These are phyloP conservation scores for Serilophus lunatus DNA, from an alignment of 2,113 vertebrate genomes.

Conservation along the genomic window DNA sequence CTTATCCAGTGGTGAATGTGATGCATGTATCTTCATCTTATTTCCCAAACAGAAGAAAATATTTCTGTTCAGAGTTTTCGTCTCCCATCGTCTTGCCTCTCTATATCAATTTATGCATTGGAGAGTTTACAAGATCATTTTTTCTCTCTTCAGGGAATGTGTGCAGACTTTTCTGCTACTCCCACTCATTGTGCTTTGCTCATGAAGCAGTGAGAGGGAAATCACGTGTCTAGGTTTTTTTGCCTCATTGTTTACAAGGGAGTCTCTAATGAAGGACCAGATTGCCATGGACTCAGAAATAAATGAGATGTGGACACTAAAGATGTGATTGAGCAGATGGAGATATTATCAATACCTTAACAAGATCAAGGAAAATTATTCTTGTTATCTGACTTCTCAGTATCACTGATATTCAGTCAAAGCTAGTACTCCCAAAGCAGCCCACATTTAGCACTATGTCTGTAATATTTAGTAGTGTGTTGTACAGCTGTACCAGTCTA, in stretches of 20 bases:
- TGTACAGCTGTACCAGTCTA: background rate
- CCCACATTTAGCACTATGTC: background rate
- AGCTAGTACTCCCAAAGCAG: background rate
- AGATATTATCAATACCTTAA: background rate
- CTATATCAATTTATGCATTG: background rate
- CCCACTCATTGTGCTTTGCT: background rate
- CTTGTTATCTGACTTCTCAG: background rate
- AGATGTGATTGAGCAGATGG: background rate
- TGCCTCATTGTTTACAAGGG: background rate
- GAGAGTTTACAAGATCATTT: background rate
- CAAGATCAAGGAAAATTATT: background rate
- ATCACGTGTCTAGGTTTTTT: background rate
- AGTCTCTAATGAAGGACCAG: background rate
- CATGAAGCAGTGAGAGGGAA: background rate
- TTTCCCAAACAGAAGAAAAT: background rate
- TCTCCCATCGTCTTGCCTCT: background rate
- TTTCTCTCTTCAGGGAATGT: background rate
- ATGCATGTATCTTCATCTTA: background rate
- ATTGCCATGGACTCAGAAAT: background rate
- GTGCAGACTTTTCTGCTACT: background rate
- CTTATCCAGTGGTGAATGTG: background rate
- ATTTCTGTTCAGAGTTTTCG: background rate
- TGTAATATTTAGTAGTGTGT: background rate
- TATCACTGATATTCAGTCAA: background rate
- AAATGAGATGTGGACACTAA: background rate